Evolutionary conservation across 2,888 invertebrate genomes (phyloP).

Genomic region (Apodemia hepburni): DNA sequence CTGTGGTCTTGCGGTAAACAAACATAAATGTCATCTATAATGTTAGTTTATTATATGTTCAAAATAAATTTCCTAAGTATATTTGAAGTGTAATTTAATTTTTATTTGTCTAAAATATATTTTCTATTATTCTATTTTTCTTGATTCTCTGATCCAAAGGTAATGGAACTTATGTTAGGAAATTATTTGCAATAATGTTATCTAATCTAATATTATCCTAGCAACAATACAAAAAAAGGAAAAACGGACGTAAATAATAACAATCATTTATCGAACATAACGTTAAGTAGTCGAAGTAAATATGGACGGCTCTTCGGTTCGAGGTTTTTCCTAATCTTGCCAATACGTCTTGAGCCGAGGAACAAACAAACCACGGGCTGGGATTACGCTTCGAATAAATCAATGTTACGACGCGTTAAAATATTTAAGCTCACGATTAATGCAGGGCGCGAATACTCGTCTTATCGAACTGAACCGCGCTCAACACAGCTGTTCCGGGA

Average conservation of each 20-base stretch:
- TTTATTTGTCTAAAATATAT: too few relatives aligned
- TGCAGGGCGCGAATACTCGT: conserved; percentile 58
- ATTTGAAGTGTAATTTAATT: too few relatives aligned
- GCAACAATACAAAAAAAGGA: conserved; percentile 26
- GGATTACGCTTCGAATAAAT: conserved; percentile 77
- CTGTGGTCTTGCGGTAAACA: too few relatives aligned
- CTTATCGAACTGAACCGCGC: conserved; percentile 55
- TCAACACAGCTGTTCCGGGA: conserved; percentile 46
- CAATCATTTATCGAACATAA: conserved; percentile 42
- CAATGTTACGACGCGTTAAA: conserved; percentile 79
- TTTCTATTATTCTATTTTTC: too few relatives aligned
- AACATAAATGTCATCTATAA: too few relatives aligned
- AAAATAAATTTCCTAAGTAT: too few relatives aligned
- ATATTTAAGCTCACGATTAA: conserved; percentile 79
- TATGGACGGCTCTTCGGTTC: conserved; percentile 45
- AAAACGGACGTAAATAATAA: conserved; percentile 49
- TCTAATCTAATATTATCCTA: background rate
- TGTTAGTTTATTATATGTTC: too few relatives aligned
- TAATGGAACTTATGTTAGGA: background rate
- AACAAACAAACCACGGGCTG: conserved; percentile 76
- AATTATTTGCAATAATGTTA: background rate
- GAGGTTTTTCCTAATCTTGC: conserved; percentile 65
- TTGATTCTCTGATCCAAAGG: too few relatives aligned
- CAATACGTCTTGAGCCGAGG: conserved; percentile 73
- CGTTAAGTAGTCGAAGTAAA: conserved; percentile 45